A percentile compares a stretch with the other conserved stretches of the same genome.
These are phyloP conservation scores for Dipodomys merriami DNA, from an alignment of 2,113 vertebrate species.

Conservation along the genomic window DNA sequence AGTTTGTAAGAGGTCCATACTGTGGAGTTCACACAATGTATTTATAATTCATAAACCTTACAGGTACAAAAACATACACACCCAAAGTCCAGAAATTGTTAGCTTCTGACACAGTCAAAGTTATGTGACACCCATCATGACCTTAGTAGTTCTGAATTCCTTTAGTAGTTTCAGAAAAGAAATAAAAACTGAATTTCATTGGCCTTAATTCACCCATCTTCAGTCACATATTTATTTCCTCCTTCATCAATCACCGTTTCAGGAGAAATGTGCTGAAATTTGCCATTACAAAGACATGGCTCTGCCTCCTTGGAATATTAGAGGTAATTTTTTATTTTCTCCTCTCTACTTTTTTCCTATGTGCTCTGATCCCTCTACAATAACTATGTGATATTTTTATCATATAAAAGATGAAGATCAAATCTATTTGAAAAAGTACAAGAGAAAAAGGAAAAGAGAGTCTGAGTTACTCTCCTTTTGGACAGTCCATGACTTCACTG, in stretches of 20 bases:
- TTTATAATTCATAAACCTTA: background rate
- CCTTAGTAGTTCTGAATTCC: background rate
- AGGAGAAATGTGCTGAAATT: background rate
- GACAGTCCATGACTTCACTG: background rate
- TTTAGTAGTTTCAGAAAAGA: background rate
- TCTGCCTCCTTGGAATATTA: background rate
- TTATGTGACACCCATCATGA: background rate
- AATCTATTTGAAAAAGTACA: background rate
- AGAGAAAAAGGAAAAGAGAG: background rate
- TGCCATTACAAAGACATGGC: background rate
- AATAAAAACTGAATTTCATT: background rate
- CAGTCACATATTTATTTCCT: background rate
- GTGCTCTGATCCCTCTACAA: slow-evolving; percentile 2
- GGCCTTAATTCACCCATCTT: background rate
- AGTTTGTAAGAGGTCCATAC: background rate
- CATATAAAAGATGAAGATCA: background rate
- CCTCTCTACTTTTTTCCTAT: slow-evolving; percentile 22
- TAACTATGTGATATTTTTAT: background rate
- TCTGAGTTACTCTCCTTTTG: slow-evolving; percentile 4
- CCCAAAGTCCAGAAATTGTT: background rate
- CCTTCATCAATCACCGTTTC: background rate
- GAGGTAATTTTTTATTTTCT: slow-evolving; percentile 1
- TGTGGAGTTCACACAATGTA: background rate
- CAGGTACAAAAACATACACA: background rate
- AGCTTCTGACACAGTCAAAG: background rate